These are phyloP conservation scores for Silurus glanis DNA, from an alignment of 2,113 vertebrate species.

Conservation along the genomic window DNA sequence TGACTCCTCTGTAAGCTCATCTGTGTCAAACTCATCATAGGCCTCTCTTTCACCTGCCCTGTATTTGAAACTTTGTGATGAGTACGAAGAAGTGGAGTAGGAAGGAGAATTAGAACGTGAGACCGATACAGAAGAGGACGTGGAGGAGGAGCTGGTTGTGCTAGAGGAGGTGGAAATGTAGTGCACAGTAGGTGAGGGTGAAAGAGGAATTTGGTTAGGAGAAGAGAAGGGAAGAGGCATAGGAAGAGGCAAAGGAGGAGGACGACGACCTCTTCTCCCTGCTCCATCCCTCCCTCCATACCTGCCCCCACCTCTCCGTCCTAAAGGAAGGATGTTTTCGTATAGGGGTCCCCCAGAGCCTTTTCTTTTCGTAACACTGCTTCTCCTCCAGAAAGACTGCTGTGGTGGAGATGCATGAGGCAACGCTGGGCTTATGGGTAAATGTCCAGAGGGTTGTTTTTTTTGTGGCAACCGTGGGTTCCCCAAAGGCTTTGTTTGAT, in stretches of 20 bases:
- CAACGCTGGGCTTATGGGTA: slow-evolving; percentile 67
- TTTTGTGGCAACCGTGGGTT: slow-evolving; percentile 67
- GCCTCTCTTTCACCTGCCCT: slow-evolving; percentile 62
- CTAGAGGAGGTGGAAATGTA: slow-evolving; percentile 73
- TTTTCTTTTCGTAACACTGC: slow-evolving; percentile 71
- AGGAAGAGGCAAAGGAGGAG: slow-evolving; percentile 70
- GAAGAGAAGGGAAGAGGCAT: slow-evolving; percentile 72
- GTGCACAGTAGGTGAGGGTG: slow-evolving; percentile 70
- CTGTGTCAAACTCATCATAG: slow-evolving; percentile 70
- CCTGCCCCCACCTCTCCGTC: slow-evolving; percentile 76
- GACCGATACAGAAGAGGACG: slow-evolving; percentile 68
- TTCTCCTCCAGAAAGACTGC: slow-evolving; percentile 72
- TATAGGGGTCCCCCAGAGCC: slow-evolving; percentile 70
- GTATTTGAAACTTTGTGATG: slow-evolving; percentile 75
- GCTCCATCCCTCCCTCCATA: slow-evolving; percentile 66
- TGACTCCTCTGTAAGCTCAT: slow-evolving; percentile 74
- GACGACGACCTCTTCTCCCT: slow-evolving; percentile 67
- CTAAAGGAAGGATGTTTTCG: slow-evolving; percentile 75
- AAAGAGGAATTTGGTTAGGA: slow-evolving; percentile 72
- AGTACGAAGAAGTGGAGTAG: slow-evolving; percentile 71
- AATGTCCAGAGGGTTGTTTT: slow-evolving; percentile 59
- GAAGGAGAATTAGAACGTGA: slow-evolving; percentile 71
- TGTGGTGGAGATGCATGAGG: slow-evolving; percentile 65
- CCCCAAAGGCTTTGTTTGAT: slow-evolving; percentile 65
- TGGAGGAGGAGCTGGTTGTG: slow-evolving; percentile 71